Percentiles rank a stretch among this genome's conserved stretches.
phyloP scores from a whole-genome alignment of 2,113 vertebrate species.

The Mormoops blainvillei region DNA sequence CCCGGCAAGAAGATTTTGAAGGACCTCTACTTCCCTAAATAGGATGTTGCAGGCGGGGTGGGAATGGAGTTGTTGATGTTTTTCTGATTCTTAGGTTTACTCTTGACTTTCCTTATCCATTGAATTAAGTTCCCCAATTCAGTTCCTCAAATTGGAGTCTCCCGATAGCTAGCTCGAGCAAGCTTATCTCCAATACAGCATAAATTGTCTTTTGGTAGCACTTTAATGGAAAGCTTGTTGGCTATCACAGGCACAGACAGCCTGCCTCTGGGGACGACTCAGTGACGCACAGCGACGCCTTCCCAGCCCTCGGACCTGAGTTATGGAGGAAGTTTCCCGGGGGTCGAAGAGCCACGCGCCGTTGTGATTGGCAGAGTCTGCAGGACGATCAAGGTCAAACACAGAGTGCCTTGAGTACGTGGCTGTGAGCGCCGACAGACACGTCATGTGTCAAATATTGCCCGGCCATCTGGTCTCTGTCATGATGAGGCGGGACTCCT shows the following conservation, averaged over 20 bases:
- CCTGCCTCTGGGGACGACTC: not conserved
- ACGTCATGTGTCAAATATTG: constrained; percentile 29
- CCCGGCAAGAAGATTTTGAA: not conserved
- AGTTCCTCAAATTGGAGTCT: not conserved
- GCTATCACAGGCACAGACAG: not conserved
- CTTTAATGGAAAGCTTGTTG: constrained; percentile 37
- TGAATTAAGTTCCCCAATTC: not conserved
- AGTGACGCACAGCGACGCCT: constrained; percentile 35
- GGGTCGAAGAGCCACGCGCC: constrained; percentile 39
- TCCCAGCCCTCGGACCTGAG: constrained; percentile 48
- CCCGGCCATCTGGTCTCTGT: constrained; percentile 15
- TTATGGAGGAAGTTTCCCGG: constrained; percentile 46
- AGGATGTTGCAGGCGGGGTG: not conserved
- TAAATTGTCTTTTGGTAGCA: not conserved
- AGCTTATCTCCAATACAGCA: not conserved
- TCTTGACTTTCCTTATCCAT: not conserved
- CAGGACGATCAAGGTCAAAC: constrained; percentile 60
- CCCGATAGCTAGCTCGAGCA: not conserved
- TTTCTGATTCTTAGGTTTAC: not conserved
- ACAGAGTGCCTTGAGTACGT: not conserved
- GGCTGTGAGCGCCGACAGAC: not conserved
- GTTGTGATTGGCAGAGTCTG: constrained; percentile 49
- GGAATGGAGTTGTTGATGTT: not conserved
- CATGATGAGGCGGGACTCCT: not conserved
- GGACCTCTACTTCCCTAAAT: not conserved